Percentiles rank a stretch among this genome's conserved stretches.
These are phyloP conservation scores for Phallusia fumigata DNA, from an alignment of 23 tunicate species.

Conservation along the genomic window DNA sequence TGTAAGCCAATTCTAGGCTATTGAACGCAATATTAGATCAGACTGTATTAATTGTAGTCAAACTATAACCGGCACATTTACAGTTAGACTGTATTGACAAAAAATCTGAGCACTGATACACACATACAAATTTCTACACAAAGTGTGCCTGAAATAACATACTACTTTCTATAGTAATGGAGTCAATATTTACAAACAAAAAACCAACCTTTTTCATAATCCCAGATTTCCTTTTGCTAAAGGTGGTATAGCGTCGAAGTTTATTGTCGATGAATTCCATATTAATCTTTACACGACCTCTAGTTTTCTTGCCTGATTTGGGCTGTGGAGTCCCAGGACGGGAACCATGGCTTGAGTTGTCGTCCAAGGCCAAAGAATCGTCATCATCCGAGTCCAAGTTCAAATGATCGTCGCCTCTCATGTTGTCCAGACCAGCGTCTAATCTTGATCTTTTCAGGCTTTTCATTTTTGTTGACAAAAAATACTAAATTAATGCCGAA, in stretches of 20 bases:
- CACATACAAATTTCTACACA: too few species aligned
- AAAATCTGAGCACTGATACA: too few species aligned
- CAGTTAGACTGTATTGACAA: too few species aligned
- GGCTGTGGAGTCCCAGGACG: conserved; percentile 70
- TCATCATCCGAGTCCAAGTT: conserved; percentile 33
- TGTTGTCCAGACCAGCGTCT: conserved; percentile 50
- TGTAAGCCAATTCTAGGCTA: too few species aligned
- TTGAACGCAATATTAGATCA: too few species aligned
- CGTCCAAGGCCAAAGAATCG: conserved; percentile 39
- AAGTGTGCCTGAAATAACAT: too few species aligned
- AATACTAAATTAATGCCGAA: not conserved
- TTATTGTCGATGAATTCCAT: conserved; percentile 99
- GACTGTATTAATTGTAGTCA: too few species aligned
- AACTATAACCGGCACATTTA: too few species aligned
- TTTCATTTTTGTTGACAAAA: conserved; percentile 38
- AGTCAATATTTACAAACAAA: not conserved
- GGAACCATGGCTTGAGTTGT: conserved; percentile 48
- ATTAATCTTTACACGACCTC: conserved; percentile 95
- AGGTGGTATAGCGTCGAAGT: conserved; percentile 91
- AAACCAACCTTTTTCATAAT: conserved; percentile 92
- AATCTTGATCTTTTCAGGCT: conserved; percentile 48
- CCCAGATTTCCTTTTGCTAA: conserved; percentile 96
- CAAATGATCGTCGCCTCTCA: not conserved
- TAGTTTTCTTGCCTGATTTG: conserved; percentile 87
- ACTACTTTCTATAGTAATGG: too few species aligned